These are phyloP conservation scores for Apolygus lucorum DNA, from an alignment of 1,140 invertebrate species.

Conservation along the genomic window DNA sequence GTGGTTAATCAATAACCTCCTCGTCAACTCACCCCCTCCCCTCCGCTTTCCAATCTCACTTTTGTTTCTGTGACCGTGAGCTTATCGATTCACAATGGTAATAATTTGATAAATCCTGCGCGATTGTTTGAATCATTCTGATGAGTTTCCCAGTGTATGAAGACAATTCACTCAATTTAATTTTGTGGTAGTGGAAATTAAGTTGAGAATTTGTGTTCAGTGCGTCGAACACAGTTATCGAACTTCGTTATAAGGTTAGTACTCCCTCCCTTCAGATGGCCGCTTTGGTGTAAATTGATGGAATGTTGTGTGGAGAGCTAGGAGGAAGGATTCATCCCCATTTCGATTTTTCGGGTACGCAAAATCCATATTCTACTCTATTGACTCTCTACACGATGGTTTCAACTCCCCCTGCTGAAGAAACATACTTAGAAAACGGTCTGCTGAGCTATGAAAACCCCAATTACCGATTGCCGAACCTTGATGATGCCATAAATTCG, in stretches of 20 bases:
- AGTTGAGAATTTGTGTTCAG: neutral
- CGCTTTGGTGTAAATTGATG: neutral
- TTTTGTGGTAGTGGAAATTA: no score
- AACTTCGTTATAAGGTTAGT: neutral
- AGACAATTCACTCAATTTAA: no score
- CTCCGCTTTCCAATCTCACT: neutral
- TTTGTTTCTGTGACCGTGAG: conserved; percentile 3
- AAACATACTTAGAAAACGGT: conserved; percentile 55
- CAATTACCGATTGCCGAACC: conserved; percentile 67
- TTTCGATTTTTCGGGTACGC: neutral
- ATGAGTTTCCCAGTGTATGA: neutral
- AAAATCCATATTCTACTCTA: conserved; percentile 22
- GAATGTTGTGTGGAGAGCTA: neutral
- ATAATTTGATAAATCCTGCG: conserved; percentile 5
- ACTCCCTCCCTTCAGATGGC: neutral
- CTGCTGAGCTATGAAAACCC: conserved; percentile 79
- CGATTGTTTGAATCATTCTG: neutral
- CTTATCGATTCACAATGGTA: neutral
- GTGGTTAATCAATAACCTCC: neutral
- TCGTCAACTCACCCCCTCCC: neutral
- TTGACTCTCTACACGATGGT: conserved; percentile 35
- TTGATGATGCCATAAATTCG: conserved; percentile 70
- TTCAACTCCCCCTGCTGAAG: conserved; percentile 34
- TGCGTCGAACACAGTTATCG: neutral
- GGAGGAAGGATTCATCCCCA: neutral